Evolutionary conservation across 1,140 invertebrate species (phyloP), one percentile per base, ranked within the genome.

Genomic region (Drosophila lini): DNA sequence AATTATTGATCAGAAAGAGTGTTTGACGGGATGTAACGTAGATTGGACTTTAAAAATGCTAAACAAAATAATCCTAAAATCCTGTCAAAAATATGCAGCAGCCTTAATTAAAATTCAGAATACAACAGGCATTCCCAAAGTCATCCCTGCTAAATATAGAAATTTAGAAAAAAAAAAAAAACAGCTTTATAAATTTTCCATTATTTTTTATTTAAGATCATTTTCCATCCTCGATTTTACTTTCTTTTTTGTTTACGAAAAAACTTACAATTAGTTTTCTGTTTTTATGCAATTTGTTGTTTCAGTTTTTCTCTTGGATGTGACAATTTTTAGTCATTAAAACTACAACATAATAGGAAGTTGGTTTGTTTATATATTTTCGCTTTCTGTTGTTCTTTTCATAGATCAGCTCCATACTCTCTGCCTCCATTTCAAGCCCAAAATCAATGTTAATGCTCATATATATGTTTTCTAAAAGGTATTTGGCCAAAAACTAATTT

Each of bases 321-420:
- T 48, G 60, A 75, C 58, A 81, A 19, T 73, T 50, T 55, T 82
- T 61, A 74, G 69, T 79, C 75, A 75, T 80, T 88, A 88, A 77
- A 89, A 86, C 84, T 88, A 88, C 76, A 83, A 86, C 86, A 86
- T 86, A 88, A 82, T 86, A 86, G 83, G 83, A 86, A 86, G 82
- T 79, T 81, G 84, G 73, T 81, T 41, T 53, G 56, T 45, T 45
- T 67, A 55, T 52, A 42, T 59, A 59, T 62, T 67, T 34, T 71
- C 31, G 32, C 58, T 57, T 70, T 53, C 32, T 59, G 56, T 67
- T 36, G 64, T 48, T 58, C 31, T 38, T 8, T 53, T 58, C 40
- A 71, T 71, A 70, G 31, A 71, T 71, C 64, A 70, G 68, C 52
- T 45, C 28, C 41, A 16, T 57, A 50, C 28, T 22, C 56, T 69